These are phyloP conservation scores for Noctua pronuba DNA, from an alignment of 2,888 invertebrate genomes.

Conservation along the genomic window DNA sequence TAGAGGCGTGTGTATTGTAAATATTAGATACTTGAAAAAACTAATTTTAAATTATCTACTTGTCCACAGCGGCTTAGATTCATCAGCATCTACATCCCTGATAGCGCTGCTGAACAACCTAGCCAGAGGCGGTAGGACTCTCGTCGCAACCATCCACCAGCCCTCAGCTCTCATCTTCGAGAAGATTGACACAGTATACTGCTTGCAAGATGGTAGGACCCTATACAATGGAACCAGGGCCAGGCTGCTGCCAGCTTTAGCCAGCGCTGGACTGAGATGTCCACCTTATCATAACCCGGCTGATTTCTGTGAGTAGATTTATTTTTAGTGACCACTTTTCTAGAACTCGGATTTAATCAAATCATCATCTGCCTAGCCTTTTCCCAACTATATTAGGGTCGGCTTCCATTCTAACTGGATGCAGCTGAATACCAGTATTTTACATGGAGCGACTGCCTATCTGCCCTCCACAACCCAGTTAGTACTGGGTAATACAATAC, in stretches of 20 bases:
- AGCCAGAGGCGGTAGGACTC: conserved; percentile 96
- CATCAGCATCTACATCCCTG: conserved; percentile 96
- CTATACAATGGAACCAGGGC: conserved; percentile 95
- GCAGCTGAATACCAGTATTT: too few species aligned
- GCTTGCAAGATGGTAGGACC: conserved; percentile 95
- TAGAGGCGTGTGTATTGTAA: too few species aligned
- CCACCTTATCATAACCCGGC: conserved; percentile 99
- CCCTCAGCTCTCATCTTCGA: conserved; percentile 98
- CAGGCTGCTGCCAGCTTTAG: conserved; percentile 94
- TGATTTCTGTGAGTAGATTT: conserved; percentile 94
- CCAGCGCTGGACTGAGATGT: conserved; percentile 94
- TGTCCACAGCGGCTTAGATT: conserved; percentile 95
- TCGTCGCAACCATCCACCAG: conserved; percentile 98
- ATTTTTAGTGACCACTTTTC: not conserved
- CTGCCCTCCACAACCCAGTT: too few species aligned
- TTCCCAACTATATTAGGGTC: too few species aligned
- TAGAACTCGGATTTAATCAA: not conserved
- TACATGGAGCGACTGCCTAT: too few species aligned
- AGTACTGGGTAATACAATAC: too few species aligned
- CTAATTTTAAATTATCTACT: not conserved
- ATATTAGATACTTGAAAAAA: not conserved
- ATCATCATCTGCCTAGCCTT: too few species aligned
- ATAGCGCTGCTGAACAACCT: conserved; percentile 94
- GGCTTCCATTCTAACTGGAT: too few species aligned
- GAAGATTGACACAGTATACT: conserved; percentile 97